These are phyloP conservation scores for Steinernema feltiae DNA, from an alignment of 1,140 invertebrate genomes.

Conservation along the genomic window DNA sequence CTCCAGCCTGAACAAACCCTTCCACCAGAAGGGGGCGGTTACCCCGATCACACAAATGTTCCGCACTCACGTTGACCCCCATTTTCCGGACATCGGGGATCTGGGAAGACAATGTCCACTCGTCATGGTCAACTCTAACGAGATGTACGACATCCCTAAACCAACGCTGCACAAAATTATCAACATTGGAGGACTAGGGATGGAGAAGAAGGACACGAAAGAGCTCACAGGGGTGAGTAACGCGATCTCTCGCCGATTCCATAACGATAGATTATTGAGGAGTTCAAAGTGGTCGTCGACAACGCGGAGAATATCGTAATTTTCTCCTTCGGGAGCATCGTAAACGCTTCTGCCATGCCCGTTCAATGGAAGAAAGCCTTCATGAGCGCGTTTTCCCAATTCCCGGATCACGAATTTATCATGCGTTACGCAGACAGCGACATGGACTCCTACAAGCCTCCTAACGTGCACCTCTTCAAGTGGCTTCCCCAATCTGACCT, in stretches of 20 bases:
- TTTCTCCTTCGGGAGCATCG: conserved; percentile 14
- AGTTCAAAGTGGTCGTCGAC: background rate
- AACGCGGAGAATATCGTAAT: conserved; percentile 3
- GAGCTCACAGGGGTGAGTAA: conserved; percentile 23
- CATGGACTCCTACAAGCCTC: conserved; percentile 59
- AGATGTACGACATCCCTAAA: conserved; percentile 31
- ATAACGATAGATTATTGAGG: background rate
- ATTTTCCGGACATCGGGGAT: conserved; percentile 29
- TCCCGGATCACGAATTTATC: conserved; percentile 16
- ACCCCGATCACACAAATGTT: conserved; percentile 25
- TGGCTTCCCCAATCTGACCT: conserved; percentile 40
- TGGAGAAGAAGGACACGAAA: conserved; percentile 30
- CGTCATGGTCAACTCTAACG: conserved; percentile 33
- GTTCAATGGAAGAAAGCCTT: conserved; percentile 1
- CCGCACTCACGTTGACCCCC: conserved; percentile 29
- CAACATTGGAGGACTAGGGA: conserved; percentile 39
- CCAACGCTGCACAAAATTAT: conserved; percentile 35
- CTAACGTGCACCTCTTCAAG: conserved; percentile 34
- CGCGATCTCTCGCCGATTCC: background rate
- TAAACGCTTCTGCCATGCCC: conserved; percentile 6
- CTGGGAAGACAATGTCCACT: conserved; percentile 26
- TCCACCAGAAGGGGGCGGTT: background rate
- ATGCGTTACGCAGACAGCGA: conserved; percentile 52
- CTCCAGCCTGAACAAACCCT: background rate
- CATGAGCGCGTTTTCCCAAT: background rate